Conservation (phyloP, 2,888 invertebrate genomes). For the Eristalinus aeneus region DNA sequence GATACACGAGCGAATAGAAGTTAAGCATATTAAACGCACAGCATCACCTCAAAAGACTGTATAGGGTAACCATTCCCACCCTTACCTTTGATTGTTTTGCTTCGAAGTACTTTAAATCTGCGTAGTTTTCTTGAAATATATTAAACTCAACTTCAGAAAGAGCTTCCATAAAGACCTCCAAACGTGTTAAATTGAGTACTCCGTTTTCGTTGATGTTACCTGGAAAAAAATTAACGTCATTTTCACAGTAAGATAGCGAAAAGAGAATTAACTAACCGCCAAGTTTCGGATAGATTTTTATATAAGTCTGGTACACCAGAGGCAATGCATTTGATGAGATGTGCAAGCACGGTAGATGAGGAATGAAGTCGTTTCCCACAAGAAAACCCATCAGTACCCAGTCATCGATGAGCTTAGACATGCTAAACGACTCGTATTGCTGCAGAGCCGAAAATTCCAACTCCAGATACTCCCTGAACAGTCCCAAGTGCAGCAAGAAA, state of each 20-base stretch:
- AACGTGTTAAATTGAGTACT: constrained; percentile 88
- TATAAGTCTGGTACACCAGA: constrained; percentile 92
- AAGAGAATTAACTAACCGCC: constrained; percentile 84
- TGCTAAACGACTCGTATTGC: constrained; percentile 86
- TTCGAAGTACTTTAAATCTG: constrained; percentile 92
- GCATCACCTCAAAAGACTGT: neutral
- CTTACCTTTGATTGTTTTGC: constrained; percentile 86
- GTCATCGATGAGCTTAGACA: constrained; percentile 97
- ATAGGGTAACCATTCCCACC: constrained; percentile 63
- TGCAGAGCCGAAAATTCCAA: constrained; percentile 91
- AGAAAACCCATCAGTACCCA: constrained; percentile 99
- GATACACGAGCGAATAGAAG: too few relatives aligned
- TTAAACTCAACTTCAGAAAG: constrained; percentile 88
- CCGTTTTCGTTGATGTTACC: constrained; percentile 97
- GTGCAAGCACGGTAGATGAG: constrained; percentile 96
- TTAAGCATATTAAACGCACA: neutral
- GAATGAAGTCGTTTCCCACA: constrained; percentile 99
- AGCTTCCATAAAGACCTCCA: constrained; percentile 91
- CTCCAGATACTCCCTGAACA: constrained; percentile 95
- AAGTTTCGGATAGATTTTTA: constrained; percentile 90
- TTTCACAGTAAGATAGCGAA: neutral
- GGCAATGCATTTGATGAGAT: constrained; percentile 95
- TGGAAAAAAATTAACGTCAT: constrained; percentile 77
- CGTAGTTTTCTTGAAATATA: constrained; percentile 88
- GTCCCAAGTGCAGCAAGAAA: constrained; percentile 94